Evolutionary conservation across 1,140 invertebrate genomes (phyloP), one percentile per base, ranked within the genome.

Genomic region (Drosophila nannoptera): DNA sequence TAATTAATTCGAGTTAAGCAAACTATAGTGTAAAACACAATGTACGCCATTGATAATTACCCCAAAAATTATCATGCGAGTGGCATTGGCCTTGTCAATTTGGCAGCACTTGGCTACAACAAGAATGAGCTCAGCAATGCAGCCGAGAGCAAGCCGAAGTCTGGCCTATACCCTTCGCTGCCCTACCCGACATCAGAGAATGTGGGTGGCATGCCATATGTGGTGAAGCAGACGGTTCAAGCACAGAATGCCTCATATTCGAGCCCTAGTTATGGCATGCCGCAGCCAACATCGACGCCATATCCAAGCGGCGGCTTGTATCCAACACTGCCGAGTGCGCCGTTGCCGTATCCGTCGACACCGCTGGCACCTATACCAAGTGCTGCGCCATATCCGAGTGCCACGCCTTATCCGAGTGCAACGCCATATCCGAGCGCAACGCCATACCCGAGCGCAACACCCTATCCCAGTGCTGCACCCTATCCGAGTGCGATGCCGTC

Each of bases 21-120:
- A n/a, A 77, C 67, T 12, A n/a, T 40, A 40, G 7, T 6, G 7
- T 14, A 43, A 5, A 43, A 43, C 12, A 75, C 35, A 60, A 87
- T 82, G 83, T 87, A 82, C 69, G 72, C 72, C 61, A 82, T 86
- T 59, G 81, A 88, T 74, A 86, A 88, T 86, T 88, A 86, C 68
- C 86, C 86, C 36, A 88, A 88, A 58, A 88, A 88, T 80, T 88
- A 88, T 88, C 86, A 86, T 77, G 82, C 86, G 38, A 88, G 75
- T 64, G 86, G 86, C 64, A 88, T 88, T 82, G 86, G 86, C 61
- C 81, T 88, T 54, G 86, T 88, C 38, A 88, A 88, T 63, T 69
- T 88, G 60, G 86, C 86, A 55, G 86, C 86, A 56, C 74, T 88
- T 55, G 86, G 86, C 71, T 88, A 88, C 72, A 87, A 77, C 58